phyloP scores from a whole-genome alignment of 1,140 invertebrate genomes.

The Drosophila yakuba region DNA sequence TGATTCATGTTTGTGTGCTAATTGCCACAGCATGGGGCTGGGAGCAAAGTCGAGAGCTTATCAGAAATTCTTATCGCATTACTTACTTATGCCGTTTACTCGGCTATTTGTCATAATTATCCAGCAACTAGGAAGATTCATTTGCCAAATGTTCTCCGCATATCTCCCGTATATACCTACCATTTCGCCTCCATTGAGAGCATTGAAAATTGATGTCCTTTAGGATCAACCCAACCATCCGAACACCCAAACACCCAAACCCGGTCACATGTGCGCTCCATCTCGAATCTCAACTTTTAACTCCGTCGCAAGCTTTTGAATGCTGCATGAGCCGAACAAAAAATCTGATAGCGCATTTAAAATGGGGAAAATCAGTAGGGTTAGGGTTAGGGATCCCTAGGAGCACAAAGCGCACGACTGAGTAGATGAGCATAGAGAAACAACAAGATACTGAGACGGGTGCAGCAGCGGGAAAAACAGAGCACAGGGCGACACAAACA shows the following conservation, averaged over 20 bases:
- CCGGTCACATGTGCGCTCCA: constrained; percentile 34
- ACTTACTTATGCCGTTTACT: constrained; percentile 63
- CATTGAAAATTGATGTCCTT: constrained; percentile 56
- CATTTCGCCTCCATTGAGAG: constrained; percentile 14
- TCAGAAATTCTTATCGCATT: constrained; percentile 66
- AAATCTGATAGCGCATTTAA: constrained; percentile 79
- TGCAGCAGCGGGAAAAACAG: constrained; percentile 37
- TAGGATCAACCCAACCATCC: not conserved
- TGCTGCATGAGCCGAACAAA: constrained; percentile 70
- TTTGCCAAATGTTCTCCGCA: constrained; percentile 20
- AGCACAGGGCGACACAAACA: constrained; percentile 50
- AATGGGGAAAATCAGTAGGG: constrained; percentile 56
- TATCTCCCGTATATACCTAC: not conserved
- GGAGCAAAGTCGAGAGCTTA: constrained; percentile 20
- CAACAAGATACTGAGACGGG: constrained; percentile 24
- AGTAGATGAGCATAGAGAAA: constrained; percentile 61
- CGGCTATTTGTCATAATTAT: constrained; percentile 67
- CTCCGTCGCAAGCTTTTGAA: constrained; percentile 67
- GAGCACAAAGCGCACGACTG: constrained; percentile 77
- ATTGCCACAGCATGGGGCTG: constrained; percentile 41
- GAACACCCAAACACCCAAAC: not conserved
- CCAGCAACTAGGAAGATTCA: constrained; percentile 40
- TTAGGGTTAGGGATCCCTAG: not conserved
- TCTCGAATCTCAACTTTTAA: constrained; percentile 72
- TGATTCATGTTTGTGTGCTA: constrained; percentile 78